Base-by-base conservation (phyloP, 2,888 invertebrate species). In the Pasiphila rectangulata region DNA sequence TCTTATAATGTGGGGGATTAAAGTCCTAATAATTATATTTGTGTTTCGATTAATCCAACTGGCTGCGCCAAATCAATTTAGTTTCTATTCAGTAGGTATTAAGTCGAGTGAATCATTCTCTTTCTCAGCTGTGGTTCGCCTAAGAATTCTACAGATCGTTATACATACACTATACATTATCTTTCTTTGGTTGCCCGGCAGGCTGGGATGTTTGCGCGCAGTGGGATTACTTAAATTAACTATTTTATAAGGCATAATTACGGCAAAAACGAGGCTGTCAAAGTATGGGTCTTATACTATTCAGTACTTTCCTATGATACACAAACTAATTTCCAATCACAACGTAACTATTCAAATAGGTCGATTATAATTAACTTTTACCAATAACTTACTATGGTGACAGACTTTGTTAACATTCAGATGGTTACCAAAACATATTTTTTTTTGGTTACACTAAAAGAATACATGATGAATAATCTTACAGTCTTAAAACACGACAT, bases 111-210 rank as follows among this genome's bases (percentile, higher is more conserved):
- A 35, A 20, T 17, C 10, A 39, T 36, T 39, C 24, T 45, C 37
- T 45, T 45, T 44, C 5, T 21, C 10, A 36, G 10, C 35, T 27
- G 29, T 32, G 40, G 52, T 45, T 66, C 61, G 61, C 63, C 71
- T 71, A 69, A 62, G 44, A 55, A 54, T 49, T 46, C 68, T 72
- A 73, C 54, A 54, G 41, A 51, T 58, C 51, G 56, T 61, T 59
- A 63, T 57, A 59, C 57, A 63, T 64, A 71, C 54, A 64, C 59
- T 69, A 69, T 66, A 72, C 47, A 63, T 54, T 66, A 52, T 67
- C 64, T 54, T 67, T 63, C 79, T 79, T 79, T 79, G 79, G 79
- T 79, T 67, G 68, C 48, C 53, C 39, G 42, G 41, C 56, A 61
- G 64, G 64, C 67, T 59, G 64, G 68, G 59, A 56, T 63, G 74